phyloP scores from a whole-genome alignment of 1,140 invertebrate species.

The Tetramorium parvispinum region DNA sequence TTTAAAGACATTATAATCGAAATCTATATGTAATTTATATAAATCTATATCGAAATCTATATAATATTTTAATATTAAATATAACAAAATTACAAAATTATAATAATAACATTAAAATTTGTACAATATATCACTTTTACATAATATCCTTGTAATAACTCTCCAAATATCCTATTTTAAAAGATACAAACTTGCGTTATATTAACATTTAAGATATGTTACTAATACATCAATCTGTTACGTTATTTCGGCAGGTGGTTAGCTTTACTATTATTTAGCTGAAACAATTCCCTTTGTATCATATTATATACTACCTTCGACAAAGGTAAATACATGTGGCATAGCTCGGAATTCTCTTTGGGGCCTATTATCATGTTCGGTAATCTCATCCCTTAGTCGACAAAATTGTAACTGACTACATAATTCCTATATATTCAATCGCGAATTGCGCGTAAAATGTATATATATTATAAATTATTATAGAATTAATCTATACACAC shows the following conservation, averaged over 20 bases:
- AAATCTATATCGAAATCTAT: background rate
- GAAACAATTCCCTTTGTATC: constrained; percentile 31
- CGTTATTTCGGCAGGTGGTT: background rate
- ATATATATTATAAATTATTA: background rate
- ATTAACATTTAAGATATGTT: background rate
- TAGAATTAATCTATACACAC: background rate
- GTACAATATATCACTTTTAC: background rate
- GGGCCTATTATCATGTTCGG: constrained; percentile 28
- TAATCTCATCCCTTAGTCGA: constrained; percentile 41
- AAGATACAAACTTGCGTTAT: background rate
- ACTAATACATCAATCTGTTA: background rate
- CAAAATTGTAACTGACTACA: constrained; percentile 3
- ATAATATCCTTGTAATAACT: background rate
- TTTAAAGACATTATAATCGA: background rate
- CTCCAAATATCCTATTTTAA: background rate
- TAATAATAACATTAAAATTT: background rate
- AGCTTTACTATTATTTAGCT: background rate
- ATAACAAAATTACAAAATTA: background rate
- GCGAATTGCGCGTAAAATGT: background rate
- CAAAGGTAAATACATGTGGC: background rate
- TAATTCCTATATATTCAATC: background rate
- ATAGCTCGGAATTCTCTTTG: constrained; percentile 35
- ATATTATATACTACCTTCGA: constrained; percentile 11
- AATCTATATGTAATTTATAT: too few relatives aligned
- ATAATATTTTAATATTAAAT: background rate